These are phyloP conservation scores for Egretta garzetta DNA, from an alignment of 2,113 vertebrate species.

Conservation along the genomic window DNA sequence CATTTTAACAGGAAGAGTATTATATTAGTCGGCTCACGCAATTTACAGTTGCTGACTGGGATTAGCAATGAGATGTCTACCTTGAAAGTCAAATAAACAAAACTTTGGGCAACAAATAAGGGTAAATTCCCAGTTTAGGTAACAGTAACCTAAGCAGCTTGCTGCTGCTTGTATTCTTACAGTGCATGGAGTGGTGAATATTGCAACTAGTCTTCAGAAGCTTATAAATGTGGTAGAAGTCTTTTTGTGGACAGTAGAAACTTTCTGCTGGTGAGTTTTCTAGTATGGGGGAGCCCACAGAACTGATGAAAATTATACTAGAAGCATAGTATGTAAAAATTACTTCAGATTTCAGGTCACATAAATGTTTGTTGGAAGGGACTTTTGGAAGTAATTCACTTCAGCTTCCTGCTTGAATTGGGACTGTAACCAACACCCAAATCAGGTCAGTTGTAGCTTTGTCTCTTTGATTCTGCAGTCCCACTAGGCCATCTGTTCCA, in stretches of 20 bases:
- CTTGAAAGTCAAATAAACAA: neutral
- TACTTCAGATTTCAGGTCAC: neutral
- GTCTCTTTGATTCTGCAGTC: neutral
- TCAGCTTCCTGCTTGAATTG: conserved; percentile 8
- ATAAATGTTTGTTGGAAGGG: neutral
- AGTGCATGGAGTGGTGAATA: neutral
- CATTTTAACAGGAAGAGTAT: neutral
- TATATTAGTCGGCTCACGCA: neutral
- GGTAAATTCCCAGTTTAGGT: neutral
- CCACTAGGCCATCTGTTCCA: neutral
- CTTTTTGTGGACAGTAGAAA: neutral
- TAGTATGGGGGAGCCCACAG: neutral
- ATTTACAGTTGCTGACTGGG: neutral
- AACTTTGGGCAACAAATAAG: neutral
- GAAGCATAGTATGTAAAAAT: neutral
- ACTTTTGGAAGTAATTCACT: neutral
- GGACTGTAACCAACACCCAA: neutral
- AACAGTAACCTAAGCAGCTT: neutral
- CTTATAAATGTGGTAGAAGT: neutral
- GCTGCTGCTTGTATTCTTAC: neutral
- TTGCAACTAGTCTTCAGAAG: neutral
- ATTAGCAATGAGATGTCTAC: neutral
- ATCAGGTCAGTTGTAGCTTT: conserved; percentile 35
- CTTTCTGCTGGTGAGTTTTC: neutral
- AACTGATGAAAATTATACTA: neutral